A percentile compares a stretch with the other conserved stretches of the same genome.
Evolutionary conservation across 2,888 invertebrate species (phyloP).

Genomic region (Polyommatus icarus): DNA sequence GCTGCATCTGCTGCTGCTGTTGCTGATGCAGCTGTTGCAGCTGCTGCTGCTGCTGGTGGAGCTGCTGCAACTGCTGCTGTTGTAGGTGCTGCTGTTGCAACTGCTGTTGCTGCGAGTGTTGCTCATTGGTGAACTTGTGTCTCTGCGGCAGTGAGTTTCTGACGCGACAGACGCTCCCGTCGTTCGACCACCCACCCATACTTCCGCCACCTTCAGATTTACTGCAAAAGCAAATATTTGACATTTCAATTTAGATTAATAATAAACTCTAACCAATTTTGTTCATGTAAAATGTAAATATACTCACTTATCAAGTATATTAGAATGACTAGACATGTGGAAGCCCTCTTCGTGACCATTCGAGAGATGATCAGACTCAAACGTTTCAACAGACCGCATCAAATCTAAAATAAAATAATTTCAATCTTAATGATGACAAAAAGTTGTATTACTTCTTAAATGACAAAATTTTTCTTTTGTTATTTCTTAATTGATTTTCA

Average conservation of each 20-base stretch:
- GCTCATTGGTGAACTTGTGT: conserved; percentile 73
- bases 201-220: conserved; percentile 74
- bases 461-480: too few species aligned
- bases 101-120: conserved; percentile 59
- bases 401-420: conserved; percentile 55
- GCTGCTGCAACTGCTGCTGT: conserved; percentile 45
- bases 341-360: conserved; percentile 62
- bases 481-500: neutral
- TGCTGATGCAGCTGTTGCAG: conserved; percentile 36
- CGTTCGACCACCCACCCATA: conserved; percentile 71
- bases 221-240: conserved; percentile 45
- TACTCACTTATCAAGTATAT: conserved; percentile 71
- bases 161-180: conserved; percentile 71
- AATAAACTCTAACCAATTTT: too few species aligned
- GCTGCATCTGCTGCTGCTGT: conserved; percentile 37
- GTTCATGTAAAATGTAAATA: neutral
- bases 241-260: neutral
- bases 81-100: conserved; percentile 43
- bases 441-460: too few species aligned
- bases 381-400: conserved; percentile 74
- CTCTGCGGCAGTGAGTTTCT: conserved; percentile 68
- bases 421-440: conserved; percentile 46
- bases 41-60: conserved; percentile 37
- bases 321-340: conserved; percentile 64
- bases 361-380: conserved; percentile 63